Conservation (phyloP, 2,888 invertebrate species). For the Autographa gamma region DNA sequence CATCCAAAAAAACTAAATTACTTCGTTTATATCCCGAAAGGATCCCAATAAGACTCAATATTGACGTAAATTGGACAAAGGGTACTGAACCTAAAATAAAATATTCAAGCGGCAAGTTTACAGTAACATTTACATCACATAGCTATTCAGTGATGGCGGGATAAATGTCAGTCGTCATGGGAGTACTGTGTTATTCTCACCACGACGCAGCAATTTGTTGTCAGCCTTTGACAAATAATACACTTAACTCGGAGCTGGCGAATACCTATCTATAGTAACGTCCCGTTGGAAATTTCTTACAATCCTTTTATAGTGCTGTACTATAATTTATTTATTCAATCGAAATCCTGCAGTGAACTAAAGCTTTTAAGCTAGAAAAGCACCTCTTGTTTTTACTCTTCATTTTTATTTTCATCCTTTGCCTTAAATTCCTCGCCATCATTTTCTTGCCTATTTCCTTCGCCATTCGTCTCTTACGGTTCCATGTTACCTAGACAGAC, state of each 20-base stretch:
- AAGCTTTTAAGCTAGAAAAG: no score
- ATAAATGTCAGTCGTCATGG: neutral
- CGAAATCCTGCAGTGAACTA: no score
- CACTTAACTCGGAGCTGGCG: neutral
- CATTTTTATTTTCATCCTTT: no score
- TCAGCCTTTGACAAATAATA: constrained; percentile 4
- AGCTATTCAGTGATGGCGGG: neutral
- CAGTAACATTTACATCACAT: neutral
- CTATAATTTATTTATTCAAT: no score
- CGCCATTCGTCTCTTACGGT: neutral
- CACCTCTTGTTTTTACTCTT: no score
- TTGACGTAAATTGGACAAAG: neutral
- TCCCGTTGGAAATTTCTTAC: no score
- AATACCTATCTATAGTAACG: no score
- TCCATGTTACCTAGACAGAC: constrained; percentile 5
- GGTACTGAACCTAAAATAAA: neutral
- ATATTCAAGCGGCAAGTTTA: neutral
- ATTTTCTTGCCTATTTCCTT: no score
- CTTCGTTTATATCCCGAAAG: neutral
- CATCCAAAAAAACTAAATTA: neutral
- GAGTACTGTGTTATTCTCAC: neutral
- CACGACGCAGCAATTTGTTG: neutral
- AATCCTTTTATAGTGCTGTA: no score
- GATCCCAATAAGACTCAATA: neutral
- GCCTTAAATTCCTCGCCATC: no score